These are phyloP conservation scores for Macrosoma leucophasiata DNA, from an alignment of 2,888 invertebrate species.

Conservation along the genomic window DNA sequence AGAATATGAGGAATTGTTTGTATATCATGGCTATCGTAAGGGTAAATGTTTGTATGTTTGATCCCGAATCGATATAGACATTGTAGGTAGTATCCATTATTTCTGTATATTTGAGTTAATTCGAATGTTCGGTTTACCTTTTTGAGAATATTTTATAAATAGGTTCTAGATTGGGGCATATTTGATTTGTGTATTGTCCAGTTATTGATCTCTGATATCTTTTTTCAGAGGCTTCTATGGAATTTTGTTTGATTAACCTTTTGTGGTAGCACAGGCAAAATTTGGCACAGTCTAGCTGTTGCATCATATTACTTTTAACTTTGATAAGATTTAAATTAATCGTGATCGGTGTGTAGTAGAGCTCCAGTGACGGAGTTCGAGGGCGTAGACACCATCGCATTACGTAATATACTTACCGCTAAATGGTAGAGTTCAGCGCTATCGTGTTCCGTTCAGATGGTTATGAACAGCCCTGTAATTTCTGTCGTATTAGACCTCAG, in stretches of 20 bases:
- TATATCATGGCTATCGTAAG: neutral
- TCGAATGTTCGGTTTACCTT: neutral
- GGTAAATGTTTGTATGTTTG: slow-evolving; percentile 3
- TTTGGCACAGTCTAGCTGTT: neutral
- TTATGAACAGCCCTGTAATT: too few species aligned
- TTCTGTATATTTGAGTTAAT: slow-evolving; percentile 2
- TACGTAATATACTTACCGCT: too few species aligned
- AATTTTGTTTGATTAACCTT: neutral
- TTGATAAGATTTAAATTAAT: too few species aligned
- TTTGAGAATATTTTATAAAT: neutral
- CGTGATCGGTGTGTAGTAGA: too few species aligned
- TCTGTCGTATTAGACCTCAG: too few species aligned
- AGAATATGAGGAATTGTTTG: slow-evolving; percentile 1
- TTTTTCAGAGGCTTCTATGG: neutral
- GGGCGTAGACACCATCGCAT: too few species aligned
- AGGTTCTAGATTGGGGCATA: neutral
- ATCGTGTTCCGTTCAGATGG: too few species aligned
- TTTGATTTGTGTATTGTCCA: neutral
- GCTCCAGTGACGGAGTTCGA: too few species aligned
- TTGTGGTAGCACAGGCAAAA: slow-evolving; percentile 1
- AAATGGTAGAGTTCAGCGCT: too few species aligned
- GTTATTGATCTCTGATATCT: neutral
- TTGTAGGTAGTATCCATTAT: slow-evolving; percentile 3
- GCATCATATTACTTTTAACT: too few species aligned
- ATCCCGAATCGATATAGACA: slow-evolving; percentile 9